Conservation (phyloP, 2,888 invertebrate species). For the Apotomis turbidana region DNA sequence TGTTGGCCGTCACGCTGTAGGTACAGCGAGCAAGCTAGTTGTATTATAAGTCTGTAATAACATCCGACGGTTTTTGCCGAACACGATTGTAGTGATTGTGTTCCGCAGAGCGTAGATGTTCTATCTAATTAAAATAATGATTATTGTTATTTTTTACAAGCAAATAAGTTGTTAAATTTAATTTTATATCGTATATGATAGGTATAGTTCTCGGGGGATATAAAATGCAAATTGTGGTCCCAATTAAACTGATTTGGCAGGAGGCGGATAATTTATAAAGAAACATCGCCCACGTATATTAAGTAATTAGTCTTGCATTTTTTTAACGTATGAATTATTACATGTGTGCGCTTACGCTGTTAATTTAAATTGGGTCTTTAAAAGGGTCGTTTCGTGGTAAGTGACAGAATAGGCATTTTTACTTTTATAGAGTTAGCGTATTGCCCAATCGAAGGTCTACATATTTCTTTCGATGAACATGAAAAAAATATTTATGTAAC, state of each 20-base stretch:
- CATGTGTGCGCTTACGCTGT: neutral
- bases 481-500: no score
- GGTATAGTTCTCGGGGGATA: conserved; percentile 11
- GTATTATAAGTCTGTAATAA: conserved; percentile 22
- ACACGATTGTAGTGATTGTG: conserved; percentile 15
- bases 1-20: conserved; percentile 12
- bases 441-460: no score
- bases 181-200: conserved; percentile 3
- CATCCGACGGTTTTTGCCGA: conserved; percentile 21
- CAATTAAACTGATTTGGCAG: conserved; percentile 33
- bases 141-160: conserved; percentile 17
- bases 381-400: neutral
- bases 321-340: conserved; percentile 6
- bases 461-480: no score
- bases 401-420: no score
- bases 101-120: conserved; percentile 23
- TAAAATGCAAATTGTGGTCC: conserved; percentile 18
- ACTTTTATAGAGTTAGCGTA: no score
- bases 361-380: neutral
- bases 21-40: conserved; percentile 15
- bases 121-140: conserved; percentile 34
- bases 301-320: conserved; percentile 32
- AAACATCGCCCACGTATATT: conserved; percentile 19
- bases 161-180: neutral
- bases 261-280: conserved; percentile 32